Evolutionary conservation across 2,113 vertebrate genomes (phyloP), one percentile per base, ranked within the genome.

Genomic region (Dolichallabes microphthalmus): DNA sequence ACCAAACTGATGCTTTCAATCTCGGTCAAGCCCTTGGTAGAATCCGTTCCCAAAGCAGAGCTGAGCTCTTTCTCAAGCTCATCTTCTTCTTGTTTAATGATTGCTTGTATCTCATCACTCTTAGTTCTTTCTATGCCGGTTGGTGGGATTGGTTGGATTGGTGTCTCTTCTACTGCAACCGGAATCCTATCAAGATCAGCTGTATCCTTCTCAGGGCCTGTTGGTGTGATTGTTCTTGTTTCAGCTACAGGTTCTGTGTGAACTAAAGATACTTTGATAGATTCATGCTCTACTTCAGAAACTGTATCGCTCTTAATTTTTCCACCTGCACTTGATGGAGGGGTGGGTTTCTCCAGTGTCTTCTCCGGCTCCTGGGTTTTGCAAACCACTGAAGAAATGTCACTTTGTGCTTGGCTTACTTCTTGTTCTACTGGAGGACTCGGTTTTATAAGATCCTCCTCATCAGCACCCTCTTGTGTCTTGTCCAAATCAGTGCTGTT

Each of bases 11-110:
- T 55, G 85, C 22, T 60, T 73, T 86, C 61, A 58, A 11, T 57
- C 39, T 78, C 80, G 35, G 61, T 74, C 64, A 78, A 32, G 61
- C 6, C 52, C 64, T 74, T 74, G 19, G 58, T 55, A 64, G 77
- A 39, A 75, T 80, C 73, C 30, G 13, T 58, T 3, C 55, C 63
- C 35, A 78, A 10, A 57, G 50, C 32, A 52, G 60, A 19, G 2
- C 35, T 20, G 63, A 68, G 32, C 7, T 6, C 55, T 53, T 80
- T 68, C 82, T 88, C 82, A 58, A 32, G 32, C 66, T 77, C 84
- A 1, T 77, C 39, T 50, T 77, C 84, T 9, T 85, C 77, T 61
- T 11, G 52, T 63, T 85, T 61, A 35, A 45, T n/a, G 0, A 68
- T 69, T 55, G 52, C 71, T 58, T 82, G 73, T 76, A 61, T n/a